Evolutionary conservation across 2,888 invertebrate genomes (phyloP).

Genomic region (Rhingia campestris): DNA sequence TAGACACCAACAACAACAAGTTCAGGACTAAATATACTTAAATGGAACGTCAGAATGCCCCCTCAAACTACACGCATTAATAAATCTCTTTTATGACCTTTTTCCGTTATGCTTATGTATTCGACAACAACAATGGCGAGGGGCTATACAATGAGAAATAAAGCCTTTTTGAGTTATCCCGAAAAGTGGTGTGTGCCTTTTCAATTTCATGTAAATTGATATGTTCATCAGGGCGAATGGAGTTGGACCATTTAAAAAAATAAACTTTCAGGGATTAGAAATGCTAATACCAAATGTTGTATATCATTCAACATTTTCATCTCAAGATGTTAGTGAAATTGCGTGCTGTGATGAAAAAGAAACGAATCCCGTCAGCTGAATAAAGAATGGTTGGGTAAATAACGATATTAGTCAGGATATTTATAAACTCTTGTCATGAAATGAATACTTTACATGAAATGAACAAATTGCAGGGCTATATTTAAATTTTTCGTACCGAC

Average conservation of each 20-base stretch:
- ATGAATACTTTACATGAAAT: constrained; percentile 22
- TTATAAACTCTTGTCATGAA: constrained; percentile 42
- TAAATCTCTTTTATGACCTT: constrained; percentile 61
- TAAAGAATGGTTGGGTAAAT: constrained; percentile 37
- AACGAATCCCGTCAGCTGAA: constrained; percentile 11
- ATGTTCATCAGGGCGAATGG: constrained; percentile 62
- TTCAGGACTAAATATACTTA: constrained; percentile 18
- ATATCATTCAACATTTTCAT: constrained; percentile 51
- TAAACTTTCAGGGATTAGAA: constrained; percentile 43
- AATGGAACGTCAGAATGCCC: constrained; percentile 11
- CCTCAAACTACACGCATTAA: constrained; percentile 36
- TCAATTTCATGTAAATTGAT: constrained; percentile 69
- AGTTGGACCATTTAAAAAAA: constrained; percentile 56
- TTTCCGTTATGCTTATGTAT: constrained; percentile 42
- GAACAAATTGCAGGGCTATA: constrained; percentile 26
- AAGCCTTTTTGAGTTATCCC: constrained; percentile 36
- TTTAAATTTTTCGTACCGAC: neutral
- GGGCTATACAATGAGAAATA: neutral
- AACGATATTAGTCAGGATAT: constrained; percentile 50
- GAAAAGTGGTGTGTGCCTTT: constrained; percentile 45
- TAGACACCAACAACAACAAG: constrained; percentile 1
- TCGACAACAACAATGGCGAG: constrained; percentile 5
- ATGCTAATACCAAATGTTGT: constrained; percentile 53
- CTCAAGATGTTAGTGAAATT: constrained; percentile 36
- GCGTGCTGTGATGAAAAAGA: constrained; percentile 36